Percentiles rank a stretch among this genome's conserved stretches.
Evolutionary conservation across 2,888 invertebrate genomes (phyloP).

Genomic region (Papilio protenor): DNA sequence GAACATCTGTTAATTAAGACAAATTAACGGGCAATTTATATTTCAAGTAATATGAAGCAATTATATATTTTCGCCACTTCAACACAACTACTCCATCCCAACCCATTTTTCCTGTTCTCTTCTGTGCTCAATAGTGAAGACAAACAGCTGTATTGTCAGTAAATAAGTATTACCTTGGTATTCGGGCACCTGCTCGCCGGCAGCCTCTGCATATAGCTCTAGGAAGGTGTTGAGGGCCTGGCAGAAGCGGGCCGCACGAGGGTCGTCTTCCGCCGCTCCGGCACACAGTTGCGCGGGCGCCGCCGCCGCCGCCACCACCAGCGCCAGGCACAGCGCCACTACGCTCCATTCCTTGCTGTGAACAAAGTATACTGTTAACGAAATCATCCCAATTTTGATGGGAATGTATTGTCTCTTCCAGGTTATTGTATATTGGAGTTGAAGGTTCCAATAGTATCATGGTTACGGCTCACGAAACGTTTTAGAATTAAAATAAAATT

Average conservation of each 20-base stretch:
- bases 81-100: no score
- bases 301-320: conserved; percentile 63
- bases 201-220: conserved; percentile 86
- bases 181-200: conserved; percentile 83
- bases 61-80: no score
- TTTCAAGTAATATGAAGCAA: background rate
- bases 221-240: conserved; percentile 87
- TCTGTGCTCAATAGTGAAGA: no score
- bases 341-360: conserved; percentile 66
- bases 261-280: conserved; percentile 85
- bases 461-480: no score
- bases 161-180: conserved; percentile 68
- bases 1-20: background rate
- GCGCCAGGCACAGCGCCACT: conserved; percentile 59
- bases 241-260: conserved; percentile 86
- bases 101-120: no score
- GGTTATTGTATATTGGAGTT: no score
- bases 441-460: background rate
- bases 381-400: background rate
- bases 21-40: background rate
- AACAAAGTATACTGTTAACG: conserved; percentile 11
- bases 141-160: no score
- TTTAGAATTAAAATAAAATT: no score
- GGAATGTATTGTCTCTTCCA: no score
- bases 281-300: conserved; percentile 85